A percentile compares a stretch with the other conserved stretches of the same genome.
Evolutionary conservation across 2,888 invertebrate genomes (phyloP).

Genomic region (Watsonalla cultraria): DNA sequence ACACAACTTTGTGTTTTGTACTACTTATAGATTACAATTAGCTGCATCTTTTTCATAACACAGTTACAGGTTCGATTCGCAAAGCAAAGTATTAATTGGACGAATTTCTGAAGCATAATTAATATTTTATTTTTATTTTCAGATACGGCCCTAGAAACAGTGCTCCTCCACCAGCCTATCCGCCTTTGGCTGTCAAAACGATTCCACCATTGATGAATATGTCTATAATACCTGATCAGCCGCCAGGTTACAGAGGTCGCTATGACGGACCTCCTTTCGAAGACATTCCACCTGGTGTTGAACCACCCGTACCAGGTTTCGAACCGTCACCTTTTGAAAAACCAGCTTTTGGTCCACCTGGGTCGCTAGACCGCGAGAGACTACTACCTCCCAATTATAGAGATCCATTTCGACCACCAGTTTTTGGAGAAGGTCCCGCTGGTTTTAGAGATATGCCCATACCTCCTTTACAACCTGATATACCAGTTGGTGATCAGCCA

Average conservation of each 20-base stretch:
- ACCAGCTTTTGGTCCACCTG: constrained; percentile 56
- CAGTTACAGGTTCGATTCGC: constrained; percentile 41
- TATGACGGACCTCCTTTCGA: constrained; percentile 73
- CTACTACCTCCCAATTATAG: constrained; percentile 56
- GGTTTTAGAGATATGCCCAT: constrained; percentile 52
- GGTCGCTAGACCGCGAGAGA: constrained; percentile 57
- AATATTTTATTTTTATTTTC: constrained; percentile 33
- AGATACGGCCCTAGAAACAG: constrained; percentile 66
- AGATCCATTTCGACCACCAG: constrained; percentile 56
- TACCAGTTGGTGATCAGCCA: constrained; percentile 56
- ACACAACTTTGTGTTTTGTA: too few relatives aligned
- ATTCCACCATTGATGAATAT: constrained; percentile 49
- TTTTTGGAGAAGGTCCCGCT: constrained; percentile 50
- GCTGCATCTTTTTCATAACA: background rate
- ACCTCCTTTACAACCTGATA: constrained; percentile 48
- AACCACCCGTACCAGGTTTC: constrained; percentile 81
- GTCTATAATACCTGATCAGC: constrained; percentile 46
- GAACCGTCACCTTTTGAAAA: constrained; percentile 78
- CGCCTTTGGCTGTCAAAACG: constrained; percentile 54
- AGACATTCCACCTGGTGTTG: constrained; percentile 80
- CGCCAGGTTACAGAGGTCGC: constrained; percentile 61
- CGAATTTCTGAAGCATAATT: background rate
- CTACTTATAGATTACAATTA: too few relatives aligned
- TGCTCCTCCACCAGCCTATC: constrained; percentile 52
- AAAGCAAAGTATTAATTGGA: constrained; percentile 25